Percentiles rank a stretch among this genome's conserved stretches.
Evolutionary conservation across 30 jellyfish, hydroid and myxozoan species (phyloP).

Genomic region (Hydractinia symbiolongicarpus): DNA sequence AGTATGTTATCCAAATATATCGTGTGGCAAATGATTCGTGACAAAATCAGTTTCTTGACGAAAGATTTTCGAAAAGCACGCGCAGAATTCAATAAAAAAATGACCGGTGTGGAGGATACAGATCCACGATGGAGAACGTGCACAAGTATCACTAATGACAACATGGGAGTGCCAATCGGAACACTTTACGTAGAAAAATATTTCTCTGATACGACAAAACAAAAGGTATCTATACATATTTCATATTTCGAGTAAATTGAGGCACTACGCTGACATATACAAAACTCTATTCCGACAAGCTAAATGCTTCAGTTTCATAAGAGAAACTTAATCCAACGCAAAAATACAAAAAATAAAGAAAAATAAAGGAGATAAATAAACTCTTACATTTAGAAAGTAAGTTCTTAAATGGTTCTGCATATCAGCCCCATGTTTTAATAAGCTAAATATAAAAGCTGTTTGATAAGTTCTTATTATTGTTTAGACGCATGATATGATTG

Average conservation of each 20-base stretch:
- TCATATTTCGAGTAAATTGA: not conserved
- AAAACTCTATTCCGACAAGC: too few species aligned
- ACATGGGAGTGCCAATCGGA: slow-evolving; percentile 98
- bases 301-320: too few species aligned
- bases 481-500: slow-evolving; percentile 83
- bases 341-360: not conserved
- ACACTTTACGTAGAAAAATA: slow-evolving; percentile 74
- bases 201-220: slow-evolving; percentile 71
- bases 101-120: slow-evolving; percentile 95
- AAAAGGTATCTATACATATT: slow-evolving; percentile 39
- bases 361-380: not conserved
- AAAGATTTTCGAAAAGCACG: slow-evolving; percentile 75
- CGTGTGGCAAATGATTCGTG: slow-evolving; percentile 97
- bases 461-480: not conserved
- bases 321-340: too few species aligned
- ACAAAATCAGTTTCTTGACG: slow-evolving; percentile 72
- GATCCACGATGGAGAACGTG: slow-evolving; percentile 97
- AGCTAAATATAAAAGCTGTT: too few species aligned
- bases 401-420: too few species aligned
- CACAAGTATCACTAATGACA: slow-evolving; percentile 85
- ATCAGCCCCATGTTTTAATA: too few species aligned
- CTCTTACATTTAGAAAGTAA: too few species aligned
- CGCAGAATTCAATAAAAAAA: slow-evolving; percentile 82
- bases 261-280: too few species aligned
- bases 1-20: slow-evolving; percentile 73